Percentiles rank a stretch among this genome's conserved stretches.
Evolutionary conservation across 2,888 invertebrate species (phyloP).

Genomic region (Caenorhabditis macrosperma): DNA sequence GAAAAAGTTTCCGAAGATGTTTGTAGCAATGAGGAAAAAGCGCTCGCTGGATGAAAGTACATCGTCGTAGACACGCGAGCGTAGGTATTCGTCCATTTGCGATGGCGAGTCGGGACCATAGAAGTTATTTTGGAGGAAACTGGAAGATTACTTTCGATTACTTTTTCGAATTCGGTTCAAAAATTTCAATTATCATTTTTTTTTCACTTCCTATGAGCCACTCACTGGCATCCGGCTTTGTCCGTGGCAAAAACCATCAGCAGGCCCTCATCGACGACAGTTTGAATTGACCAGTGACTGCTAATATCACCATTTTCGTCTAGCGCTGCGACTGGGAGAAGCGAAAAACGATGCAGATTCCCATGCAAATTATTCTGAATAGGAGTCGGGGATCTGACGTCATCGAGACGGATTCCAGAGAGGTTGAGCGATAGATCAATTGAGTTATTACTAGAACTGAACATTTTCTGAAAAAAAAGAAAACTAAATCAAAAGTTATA

Average conservation of each 20-base stretch:
- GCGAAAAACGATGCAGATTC: background rate
- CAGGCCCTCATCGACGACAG: slow-evolving; percentile 55
- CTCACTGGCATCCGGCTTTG: slow-evolving; percentile 69
- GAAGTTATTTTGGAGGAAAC: slow-evolving; percentile 55
- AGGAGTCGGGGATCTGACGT: background rate
- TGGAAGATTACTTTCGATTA: slow-evolving; percentile 11
- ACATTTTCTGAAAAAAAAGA: too few species aligned
- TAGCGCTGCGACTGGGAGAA: slow-evolving; percentile 37
- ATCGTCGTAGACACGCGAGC: slow-evolving; percentile 13
- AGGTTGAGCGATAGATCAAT: slow-evolving; percentile 2
- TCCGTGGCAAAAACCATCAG: slow-evolving; percentile 61
- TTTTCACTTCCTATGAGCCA: too few species aligned
- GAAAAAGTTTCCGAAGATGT: slow-evolving; percentile 45
- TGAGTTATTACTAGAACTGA: too few species aligned
- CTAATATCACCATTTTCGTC: slow-evolving; percentile 49
- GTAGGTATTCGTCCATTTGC: slow-evolving; percentile 6
- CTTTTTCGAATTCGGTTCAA: background rate
- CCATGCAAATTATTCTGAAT: too few species aligned
- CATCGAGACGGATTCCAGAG: background rate
- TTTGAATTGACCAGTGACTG: slow-evolving; percentile 33
- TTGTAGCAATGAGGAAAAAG: slow-evolving; percentile 14
- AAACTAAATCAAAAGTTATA: too few species aligned
- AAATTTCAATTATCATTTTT: background rate
- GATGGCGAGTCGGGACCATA: slow-evolving; percentile 21
- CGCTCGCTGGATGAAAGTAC: background rate